These are phyloP conservation scores for Opisthograptis luteolata DNA, from an alignment of 2,888 invertebrate species.

Conservation along the genomic window DNA sequence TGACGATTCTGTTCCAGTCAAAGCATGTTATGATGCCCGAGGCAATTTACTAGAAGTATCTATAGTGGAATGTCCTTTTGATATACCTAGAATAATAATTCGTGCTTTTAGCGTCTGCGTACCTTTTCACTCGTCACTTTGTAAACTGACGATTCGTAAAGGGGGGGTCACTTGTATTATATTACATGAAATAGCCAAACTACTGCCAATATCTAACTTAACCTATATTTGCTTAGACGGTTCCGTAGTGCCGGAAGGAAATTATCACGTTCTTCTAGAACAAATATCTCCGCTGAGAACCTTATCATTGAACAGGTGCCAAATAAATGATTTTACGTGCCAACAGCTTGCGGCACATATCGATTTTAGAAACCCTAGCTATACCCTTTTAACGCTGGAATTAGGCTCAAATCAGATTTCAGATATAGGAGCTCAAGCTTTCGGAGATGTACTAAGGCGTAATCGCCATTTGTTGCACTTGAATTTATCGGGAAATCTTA, in stretches of 20 bases:
- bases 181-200: conserved; percentile 50
- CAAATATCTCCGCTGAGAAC: conserved; percentile 46
- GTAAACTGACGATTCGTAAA: conserved; percentile 46
- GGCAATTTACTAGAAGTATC: conserved; percentile 49
- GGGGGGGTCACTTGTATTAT: conserved; percentile 37
- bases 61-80: conserved; percentile 35
- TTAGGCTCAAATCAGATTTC: conserved; percentile 56
- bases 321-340: conserved; percentile 48
- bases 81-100: conserved; percentile 47
- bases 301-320: conserved; percentile 58
- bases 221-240: conserved; percentile 61
- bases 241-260: conserved; percentile 46
- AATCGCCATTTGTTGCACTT: conserved; percentile 58
- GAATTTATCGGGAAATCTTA: conserved; percentile 56
- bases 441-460: conserved; percentile 50
- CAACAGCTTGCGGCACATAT: conserved; percentile 47
- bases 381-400: conserved; percentile 48
- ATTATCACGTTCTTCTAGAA: conserved; percentile 54
- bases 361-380: conserved; percentile 36
- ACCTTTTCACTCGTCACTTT: conserved; percentile 53
- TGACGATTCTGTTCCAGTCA: conserved; percentile 34
- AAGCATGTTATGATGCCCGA: conserved; percentile 46
- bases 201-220: conserved; percentile 55
- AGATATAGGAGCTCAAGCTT: conserved; percentile 48
- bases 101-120: conserved; percentile 49